Percentiles rank a stretch among this genome's conserved stretches.
These are phyloP conservation scores for Venturia canescens DNA, from an alignment of 1,140 invertebrate genomes.

Conservation along the genomic window DNA sequence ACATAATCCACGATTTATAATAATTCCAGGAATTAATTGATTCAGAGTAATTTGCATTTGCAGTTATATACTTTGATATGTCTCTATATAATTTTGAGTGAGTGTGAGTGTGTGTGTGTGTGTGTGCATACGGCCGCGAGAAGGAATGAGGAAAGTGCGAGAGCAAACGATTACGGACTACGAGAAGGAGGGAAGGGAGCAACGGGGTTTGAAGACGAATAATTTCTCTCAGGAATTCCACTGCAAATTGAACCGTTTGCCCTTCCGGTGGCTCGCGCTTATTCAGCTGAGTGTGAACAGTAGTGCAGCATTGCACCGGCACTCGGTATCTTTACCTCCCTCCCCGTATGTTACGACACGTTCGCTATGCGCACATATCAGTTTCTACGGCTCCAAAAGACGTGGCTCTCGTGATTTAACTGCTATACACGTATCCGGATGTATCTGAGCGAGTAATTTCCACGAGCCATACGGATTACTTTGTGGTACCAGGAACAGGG, in stretches of 20 bases:
- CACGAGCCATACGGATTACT: conserved; percentile 12
- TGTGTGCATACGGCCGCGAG: background rate
- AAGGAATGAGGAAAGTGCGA: background rate
- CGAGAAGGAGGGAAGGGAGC: background rate
- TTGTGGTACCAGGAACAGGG: background rate
- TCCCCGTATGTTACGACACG: conserved; percentile 1
- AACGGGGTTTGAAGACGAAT: conserved; percentile 13
- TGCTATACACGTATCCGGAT: background rate
- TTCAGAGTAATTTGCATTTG: conserved; percentile 17
- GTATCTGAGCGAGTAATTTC: conserved; percentile 16
- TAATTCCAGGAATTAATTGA: conserved; percentile 29
- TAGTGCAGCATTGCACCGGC: background rate
- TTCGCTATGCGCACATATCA: background rate
- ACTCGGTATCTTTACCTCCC: background rate
- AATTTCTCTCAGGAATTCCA: conserved; percentile 31
- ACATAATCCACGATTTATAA: conserved; percentile 23
- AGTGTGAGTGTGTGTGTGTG: background rate
- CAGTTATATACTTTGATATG: background rate
- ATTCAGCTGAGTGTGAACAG: conserved; percentile 30
- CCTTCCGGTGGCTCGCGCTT: conserved; percentile 32
- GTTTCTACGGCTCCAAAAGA: background rate
- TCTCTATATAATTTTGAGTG: background rate
- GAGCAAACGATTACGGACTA: conserved; percentile 8
- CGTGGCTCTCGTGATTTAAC: background rate
- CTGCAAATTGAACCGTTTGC: conserved; percentile 35